A percentile compares a stretch with the other conserved stretches of the same genome.
These are phyloP conservation scores for Chaenocephalus aceratus DNA, from an alignment of 2,113 vertebrate species.

Conservation along the genomic window DNA sequence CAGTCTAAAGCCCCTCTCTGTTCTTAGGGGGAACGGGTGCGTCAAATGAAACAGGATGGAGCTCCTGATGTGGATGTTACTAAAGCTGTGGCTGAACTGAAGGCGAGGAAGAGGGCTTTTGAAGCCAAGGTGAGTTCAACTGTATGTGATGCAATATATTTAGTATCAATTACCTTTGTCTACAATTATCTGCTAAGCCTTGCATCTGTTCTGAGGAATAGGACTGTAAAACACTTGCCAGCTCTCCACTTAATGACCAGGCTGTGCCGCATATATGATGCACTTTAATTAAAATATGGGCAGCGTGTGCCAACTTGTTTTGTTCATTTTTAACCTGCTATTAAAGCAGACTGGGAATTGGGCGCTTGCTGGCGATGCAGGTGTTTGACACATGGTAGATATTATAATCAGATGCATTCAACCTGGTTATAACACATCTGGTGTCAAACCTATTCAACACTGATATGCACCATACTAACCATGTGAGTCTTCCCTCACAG, in stretches of 20 bases:
- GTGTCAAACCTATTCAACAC: too few species aligned
- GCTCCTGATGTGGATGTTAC: conserved; percentile 93
- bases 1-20: not conserved
- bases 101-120: conserved; percentile 91
- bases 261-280: not conserved
- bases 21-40: conserved; percentile 92
- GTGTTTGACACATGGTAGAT: not conserved
- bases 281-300: not conserved
- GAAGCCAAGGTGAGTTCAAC: conserved; percentile 90
- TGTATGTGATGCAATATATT: not conserved
- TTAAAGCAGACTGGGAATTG: not conserved
- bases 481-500: too few species aligned
- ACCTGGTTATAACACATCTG: too few species aligned
- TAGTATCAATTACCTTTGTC: not conserved
- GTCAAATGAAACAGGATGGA: conserved; percentile 93
- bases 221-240: not conserved
- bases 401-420: not conserved
- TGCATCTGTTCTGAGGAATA: not conserved
- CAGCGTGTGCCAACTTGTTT: not conserved
- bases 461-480: too few species aligned
- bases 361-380: not conserved
- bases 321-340: not conserved
- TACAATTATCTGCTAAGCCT: not conserved
- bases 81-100: conserved; percentile 95
- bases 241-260: not conserved